These are phyloP conservation scores for Tortricodes alternella DNA, from an alignment of 2,888 invertebrate species.

Conservation along the genomic window DNA sequence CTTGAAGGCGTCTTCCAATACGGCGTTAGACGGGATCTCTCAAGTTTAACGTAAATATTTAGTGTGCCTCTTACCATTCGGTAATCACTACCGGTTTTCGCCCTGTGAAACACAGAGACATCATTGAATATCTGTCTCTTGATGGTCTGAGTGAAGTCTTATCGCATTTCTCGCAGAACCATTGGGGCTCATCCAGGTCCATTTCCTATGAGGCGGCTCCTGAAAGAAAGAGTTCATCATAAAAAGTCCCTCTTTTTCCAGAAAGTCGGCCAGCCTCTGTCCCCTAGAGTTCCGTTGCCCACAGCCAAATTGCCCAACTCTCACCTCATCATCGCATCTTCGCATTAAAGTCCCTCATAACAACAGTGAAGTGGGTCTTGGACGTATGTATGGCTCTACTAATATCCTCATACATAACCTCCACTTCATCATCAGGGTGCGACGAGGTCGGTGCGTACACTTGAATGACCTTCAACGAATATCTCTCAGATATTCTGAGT, in stretches of 20 bases:
- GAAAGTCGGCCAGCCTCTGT: constrained; percentile 23
- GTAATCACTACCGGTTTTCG: too few species aligned
- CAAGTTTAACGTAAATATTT: too few species aligned
- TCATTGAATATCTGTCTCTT: not conserved
- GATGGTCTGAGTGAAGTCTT: not conserved
- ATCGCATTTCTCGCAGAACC: constrained; percentile 7
- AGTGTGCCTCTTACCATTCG: not conserved
- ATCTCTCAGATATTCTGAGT: not conserved
- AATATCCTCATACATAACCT: too few species aligned
- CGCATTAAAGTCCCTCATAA: not conserved
- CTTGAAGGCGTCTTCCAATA: too few species aligned
- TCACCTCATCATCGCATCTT: too few species aligned
- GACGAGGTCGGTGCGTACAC: not conserved
- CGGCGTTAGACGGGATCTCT: too few species aligned
- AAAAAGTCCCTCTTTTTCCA: constrained; percentile 24
- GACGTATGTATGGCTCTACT: not conserved
- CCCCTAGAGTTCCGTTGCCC: constrained; percentile 25
- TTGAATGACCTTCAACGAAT: not conserved
- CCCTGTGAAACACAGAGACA: constrained; percentile 21
- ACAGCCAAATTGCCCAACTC: constrained; percentile 22
- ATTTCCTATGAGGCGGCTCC: constrained; percentile 19
- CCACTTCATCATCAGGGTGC: not conserved
- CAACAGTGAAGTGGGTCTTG: too few species aligned
- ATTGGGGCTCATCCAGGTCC: constrained; percentile 18
- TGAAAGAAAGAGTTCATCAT: constrained; percentile 26